Base-by-base conservation (phyloP, 2,888 invertebrate genomes). In the Nipponacmea schrenckii region DNA sequence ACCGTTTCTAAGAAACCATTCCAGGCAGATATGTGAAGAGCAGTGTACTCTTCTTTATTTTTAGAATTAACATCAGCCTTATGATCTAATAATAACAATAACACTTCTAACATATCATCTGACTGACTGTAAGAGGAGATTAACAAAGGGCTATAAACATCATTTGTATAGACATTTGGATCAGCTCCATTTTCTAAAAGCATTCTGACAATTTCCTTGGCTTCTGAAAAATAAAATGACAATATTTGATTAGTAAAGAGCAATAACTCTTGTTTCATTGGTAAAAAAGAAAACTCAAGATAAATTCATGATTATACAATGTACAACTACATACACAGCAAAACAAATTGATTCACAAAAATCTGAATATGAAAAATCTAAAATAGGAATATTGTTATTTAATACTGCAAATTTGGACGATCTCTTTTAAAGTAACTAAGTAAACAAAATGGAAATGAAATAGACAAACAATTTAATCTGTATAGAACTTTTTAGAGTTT, bases 1-100 rank as follows among this genome's bases (percentile, higher is more conserved):
- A 83, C 78, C 12, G 80, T 75, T 7, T 78, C 69, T 2, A 75
- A 26, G 62, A 82, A 79, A 12, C 85, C 85, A 64, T 85, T 84
- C 85, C 85, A 84, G 24, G 85, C 82, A 24, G 86, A 84, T 39
- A 83, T 79, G 71, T 87, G 87, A 8, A 87, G 50, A 8, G 86
- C 80, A 10, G 78, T 77, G 76, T 86, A 86, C 4, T 80, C 81
- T 39, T 78, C 76, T 26, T 71, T 63, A 70, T 84, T 82, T 14
- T 72, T 45, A 14, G 65, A 64, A 39, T 78, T 74, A 0, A 83
- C 79, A 56, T 83, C 74, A 14, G 79, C 82, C 15, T 79, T 78
- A 67, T 79, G 71, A 24, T 80, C 74, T 14, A 84, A 74, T 31
- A 86, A 73, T 24, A 56, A 24, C 24, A 24, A 20, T 12, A 56